These are phyloP conservation scores for Thaumetopoea pityocampa DNA, from an alignment of 1,140 invertebrate genomes.

Conservation along the genomic window DNA sequence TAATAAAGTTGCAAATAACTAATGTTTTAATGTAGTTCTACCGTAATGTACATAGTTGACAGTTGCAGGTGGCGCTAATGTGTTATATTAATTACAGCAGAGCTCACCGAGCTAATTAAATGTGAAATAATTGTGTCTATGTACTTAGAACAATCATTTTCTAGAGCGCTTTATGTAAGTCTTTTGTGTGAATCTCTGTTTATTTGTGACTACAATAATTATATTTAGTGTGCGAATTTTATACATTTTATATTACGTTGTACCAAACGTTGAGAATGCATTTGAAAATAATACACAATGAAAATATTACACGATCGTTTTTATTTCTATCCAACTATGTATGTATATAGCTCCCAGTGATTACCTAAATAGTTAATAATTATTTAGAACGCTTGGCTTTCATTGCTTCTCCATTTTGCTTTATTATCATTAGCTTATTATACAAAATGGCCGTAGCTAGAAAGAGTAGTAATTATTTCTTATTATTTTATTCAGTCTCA, in stretches of 20 bases:
- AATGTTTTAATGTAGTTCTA: slow-evolving; percentile 7
- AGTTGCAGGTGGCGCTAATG: slow-evolving; percentile 19
- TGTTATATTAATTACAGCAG: slow-evolving; percentile 13
- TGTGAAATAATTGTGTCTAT: slow-evolving; percentile 15
- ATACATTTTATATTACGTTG: slow-evolving; percentile 71
- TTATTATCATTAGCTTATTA: background rate
- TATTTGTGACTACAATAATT: slow-evolving; percentile 41
- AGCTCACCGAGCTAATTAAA: slow-evolving; percentile 15
- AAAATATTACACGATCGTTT: slow-evolving; percentile 49
- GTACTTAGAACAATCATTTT: slow-evolving; percentile 26
- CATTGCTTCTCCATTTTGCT: slow-evolving; percentile 1
- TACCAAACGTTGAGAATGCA: slow-evolving; percentile 72
- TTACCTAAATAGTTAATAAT: background rate
- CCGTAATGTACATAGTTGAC: slow-evolving; percentile 9
- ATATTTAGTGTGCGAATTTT: slow-evolving; percentile 59
- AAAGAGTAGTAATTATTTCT: slow-evolving; percentile 2
- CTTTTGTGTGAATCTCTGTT: slow-evolving; percentile 49
- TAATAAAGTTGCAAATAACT: slow-evolving; percentile 5
- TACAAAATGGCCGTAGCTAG: slow-evolving; percentile 9
- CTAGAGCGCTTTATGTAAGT: slow-evolving; percentile 36
- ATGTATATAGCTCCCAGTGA: slow-evolving; percentile 1
- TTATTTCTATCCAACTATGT: slow-evolving; percentile 40
- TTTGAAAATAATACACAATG: slow-evolving; percentile 66
- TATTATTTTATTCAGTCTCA: slow-evolving; percentile 38
- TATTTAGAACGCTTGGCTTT: slow-evolving; percentile 9